phyloP scores from a whole-genome alignment of 2,113 vertebrate genomes.

The Psilopogon haemacephalus region DNA sequence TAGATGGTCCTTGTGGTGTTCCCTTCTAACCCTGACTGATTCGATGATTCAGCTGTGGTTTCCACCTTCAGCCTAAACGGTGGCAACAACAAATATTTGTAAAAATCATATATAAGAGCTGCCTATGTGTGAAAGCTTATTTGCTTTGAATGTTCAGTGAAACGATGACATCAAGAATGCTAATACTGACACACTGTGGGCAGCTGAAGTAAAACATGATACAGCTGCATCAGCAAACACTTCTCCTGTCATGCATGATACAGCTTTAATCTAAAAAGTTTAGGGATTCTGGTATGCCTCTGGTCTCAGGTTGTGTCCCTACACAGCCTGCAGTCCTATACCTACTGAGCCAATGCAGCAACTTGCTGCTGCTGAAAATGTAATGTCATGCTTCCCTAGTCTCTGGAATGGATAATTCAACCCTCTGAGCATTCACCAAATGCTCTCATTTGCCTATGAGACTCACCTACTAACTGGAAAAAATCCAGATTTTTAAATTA shows the following conservation, averaged over 20 bases:
- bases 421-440: neutral
- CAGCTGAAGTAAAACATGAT: neutral
- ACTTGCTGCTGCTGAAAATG: neutral
- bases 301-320: neutral
- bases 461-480: neutral
- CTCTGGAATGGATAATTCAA: neutral
- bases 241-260: accelerated
- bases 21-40: no score
- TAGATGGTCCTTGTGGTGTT: no score
- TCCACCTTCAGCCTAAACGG: neutral
- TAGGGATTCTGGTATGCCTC: neutral
- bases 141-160: neutral
- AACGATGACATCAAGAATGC: neutral
- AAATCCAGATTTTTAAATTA: neutral
- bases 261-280: neutral
- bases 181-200: slow-evolving; percentile 62
- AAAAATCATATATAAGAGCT: neutral
- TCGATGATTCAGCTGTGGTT: neutral
- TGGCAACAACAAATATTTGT: neutral
- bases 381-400: neutral
- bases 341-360: neutral
- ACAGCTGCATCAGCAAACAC: neutral
- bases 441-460: neutral
- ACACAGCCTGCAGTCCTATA: neutral
- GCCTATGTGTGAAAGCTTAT: neutral